A percentile compares a stretch with the other conserved stretches of the same genome.
phyloP scores from a whole-genome alignment of 2,797 vertebrate genomes.

The Rhadinocentrus ornatus region DNA sequence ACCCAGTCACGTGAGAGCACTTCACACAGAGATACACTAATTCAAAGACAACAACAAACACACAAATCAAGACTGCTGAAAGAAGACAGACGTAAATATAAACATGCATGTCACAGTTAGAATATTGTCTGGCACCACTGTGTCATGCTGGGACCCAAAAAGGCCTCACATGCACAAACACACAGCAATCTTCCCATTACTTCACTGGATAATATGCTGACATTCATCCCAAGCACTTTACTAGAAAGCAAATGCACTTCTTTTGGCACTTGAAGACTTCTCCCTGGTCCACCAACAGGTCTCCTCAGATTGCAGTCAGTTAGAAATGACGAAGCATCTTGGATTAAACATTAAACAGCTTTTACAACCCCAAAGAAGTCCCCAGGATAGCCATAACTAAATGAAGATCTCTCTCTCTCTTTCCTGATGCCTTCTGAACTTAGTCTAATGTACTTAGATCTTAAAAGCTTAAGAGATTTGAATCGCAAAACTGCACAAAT shows the following conservation, averaged over 20 bases:
- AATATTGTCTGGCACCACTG: conserved; percentile 29
- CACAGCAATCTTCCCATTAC: not conserved
- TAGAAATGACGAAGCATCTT: not conserved
- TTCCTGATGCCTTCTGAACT: not conserved
- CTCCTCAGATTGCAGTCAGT: not conserved
- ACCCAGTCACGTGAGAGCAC: conserved; percentile 24
- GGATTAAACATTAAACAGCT: not conserved
- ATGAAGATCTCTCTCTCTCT: not conserved
- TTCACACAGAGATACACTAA: conserved; percentile 15
- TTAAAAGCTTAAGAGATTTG: not conserved
- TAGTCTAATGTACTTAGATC: not conserved
- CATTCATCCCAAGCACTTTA: not conserved
- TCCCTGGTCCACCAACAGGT: not conserved
- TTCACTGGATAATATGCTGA: not conserved
- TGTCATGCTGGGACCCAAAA: conserved; percentile 38
- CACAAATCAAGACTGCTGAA: conserved; percentile 17
- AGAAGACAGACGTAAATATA: conserved; percentile 31
- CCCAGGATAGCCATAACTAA: not conserved
- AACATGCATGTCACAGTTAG: conserved; percentile 46
- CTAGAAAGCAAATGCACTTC: not conserved
- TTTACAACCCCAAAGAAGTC: not conserved
- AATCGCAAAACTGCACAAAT: conserved; percentile 14
- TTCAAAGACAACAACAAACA: conserved; percentile 24
- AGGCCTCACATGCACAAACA: conserved; percentile 15
- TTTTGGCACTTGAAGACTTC: not conserved